These are phyloP conservation scores for Sitta carolinensis DNA, from an alignment of 2,797 vertebrate genomes.

Conservation along the genomic window DNA sequence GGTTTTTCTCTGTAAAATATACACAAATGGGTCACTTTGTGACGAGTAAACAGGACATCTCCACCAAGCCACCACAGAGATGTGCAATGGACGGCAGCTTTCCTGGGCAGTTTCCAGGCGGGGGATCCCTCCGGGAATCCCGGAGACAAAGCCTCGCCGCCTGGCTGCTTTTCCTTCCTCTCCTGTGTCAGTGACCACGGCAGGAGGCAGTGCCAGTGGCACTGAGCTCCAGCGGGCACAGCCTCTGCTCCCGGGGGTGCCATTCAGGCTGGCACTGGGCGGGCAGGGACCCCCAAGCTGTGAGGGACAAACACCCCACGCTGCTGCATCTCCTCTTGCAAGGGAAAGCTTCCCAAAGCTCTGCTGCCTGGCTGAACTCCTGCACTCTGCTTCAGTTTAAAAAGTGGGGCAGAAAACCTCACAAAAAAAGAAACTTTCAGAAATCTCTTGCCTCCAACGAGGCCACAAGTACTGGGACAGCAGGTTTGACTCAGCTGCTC, in stretches of 20 bases:
- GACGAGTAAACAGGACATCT: fast-evolving
- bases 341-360: neutral
- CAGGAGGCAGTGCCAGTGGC: neutral
- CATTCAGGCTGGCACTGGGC: neutral
- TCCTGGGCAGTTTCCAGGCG: neutral
- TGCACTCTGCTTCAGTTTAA: neutral
- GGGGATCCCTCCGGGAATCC: neutral
- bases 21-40: neutral
- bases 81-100: fast-evolving
- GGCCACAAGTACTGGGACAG: constrained; percentile 52
- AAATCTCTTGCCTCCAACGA: neutral
- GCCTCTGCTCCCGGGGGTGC: fast-evolving
- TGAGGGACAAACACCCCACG: fast-evolving
- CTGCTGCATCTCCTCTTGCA: fast-evolving
- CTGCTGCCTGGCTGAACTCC: neutral
- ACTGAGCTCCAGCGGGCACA: neutral
- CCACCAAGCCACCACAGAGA: neutral
- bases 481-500: neutral
- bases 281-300: neutral
- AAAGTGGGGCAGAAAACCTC: constrained; percentile 35
- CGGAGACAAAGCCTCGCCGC: neutral
- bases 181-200: fast-evolving
- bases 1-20: neutral
- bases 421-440: neutral
- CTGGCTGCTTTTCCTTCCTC: neutral